phyloP scores from a whole-genome alignment of 1,140 invertebrate genomes.

The Brachionus plicatilis region DNA sequence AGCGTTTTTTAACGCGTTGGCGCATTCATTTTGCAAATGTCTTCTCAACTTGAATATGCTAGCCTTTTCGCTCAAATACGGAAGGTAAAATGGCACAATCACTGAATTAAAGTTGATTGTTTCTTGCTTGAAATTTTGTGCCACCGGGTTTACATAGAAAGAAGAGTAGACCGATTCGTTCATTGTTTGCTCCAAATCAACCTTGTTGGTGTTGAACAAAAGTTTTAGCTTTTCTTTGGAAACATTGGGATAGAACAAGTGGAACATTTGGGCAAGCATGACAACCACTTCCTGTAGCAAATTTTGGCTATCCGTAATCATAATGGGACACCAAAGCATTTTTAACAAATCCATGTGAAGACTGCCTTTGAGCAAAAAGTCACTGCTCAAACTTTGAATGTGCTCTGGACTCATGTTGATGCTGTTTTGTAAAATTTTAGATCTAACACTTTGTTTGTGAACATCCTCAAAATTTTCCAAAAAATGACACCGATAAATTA shows the following conservation, averaged over 20 bases:
- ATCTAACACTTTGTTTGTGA: constrained; percentile 7
- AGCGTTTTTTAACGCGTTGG: not conserved
- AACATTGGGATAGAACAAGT: not conserved
- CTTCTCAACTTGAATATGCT: not conserved
- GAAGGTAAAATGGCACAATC: constrained; percentile 29
- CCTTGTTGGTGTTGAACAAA: not conserved
- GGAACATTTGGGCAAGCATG: not conserved
- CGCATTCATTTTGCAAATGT: not conserved
- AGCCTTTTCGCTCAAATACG: not conserved
- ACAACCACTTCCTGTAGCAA: not conserved
- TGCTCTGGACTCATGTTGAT: not conserved
- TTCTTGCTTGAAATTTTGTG: not conserved
- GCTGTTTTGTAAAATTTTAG: not conserved
- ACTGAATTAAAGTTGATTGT: not conserved
- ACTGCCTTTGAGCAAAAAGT: not conserved
- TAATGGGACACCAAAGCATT: constrained; percentile 12
- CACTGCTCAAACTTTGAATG: not conserved
- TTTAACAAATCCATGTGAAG: constrained; percentile 1
- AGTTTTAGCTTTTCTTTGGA: constrained; percentile 28
- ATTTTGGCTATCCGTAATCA: not conserved
- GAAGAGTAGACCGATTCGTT: constrained; percentile 2
- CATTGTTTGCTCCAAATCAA: constrained; percentile 8
- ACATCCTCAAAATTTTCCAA: not conserved
- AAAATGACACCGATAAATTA: constrained; percentile 10
- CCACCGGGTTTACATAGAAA: not conserved